Evolutionary conservation across 2,113 vertebrate genomes (phyloP).

Genomic region (Vulpes ferrilata): DNA sequence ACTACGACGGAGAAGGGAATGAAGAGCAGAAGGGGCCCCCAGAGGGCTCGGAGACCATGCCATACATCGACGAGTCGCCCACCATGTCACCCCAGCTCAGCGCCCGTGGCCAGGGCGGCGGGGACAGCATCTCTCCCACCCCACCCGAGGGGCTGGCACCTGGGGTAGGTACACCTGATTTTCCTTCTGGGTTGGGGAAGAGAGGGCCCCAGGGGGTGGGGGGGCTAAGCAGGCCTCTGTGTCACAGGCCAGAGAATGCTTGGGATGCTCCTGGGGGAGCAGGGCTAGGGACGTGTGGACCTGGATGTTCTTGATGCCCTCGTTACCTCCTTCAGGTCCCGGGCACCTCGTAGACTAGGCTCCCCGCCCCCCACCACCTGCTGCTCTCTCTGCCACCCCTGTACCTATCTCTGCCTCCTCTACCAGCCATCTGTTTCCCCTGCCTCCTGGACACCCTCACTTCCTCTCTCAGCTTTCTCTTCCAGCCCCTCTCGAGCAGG

Average conservation of each 20-base stretch:
- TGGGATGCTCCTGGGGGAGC: neutral
- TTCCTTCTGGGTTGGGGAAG: slow-evolving; percentile 9
- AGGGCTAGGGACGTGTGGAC: neutral
- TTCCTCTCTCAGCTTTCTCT: neutral
- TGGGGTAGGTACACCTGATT: slow-evolving; percentile 90
- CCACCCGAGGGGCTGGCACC: slow-evolving; percentile 91
- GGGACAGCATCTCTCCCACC: slow-evolving; percentile 91
- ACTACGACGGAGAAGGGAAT: slow-evolving; percentile 95
- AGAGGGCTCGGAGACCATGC: slow-evolving; percentile 97
- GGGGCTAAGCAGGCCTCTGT: too few relatives aligned
- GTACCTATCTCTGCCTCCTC: neutral
- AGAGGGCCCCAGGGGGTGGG: neutral
- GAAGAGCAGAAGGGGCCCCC: slow-evolving; percentile 95
- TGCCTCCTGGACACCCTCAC: neutral
- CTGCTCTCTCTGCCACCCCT: neutral
- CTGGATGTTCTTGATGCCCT: neutral
- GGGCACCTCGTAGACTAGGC: neutral
- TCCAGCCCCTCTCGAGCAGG: neutral
- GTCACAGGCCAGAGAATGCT: neutral
- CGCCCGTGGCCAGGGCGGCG: slow-evolving; percentile 91
- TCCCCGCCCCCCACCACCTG: neutral
- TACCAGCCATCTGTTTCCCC: neutral
- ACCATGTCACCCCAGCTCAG: slow-evolving; percentile 99
- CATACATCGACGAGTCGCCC: slow-evolving; percentile 98
- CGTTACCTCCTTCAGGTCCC: neutral